Base-by-base conservation (phyloP, 2,888 invertebrate species). In the Cephonodes hylas region DNA sequence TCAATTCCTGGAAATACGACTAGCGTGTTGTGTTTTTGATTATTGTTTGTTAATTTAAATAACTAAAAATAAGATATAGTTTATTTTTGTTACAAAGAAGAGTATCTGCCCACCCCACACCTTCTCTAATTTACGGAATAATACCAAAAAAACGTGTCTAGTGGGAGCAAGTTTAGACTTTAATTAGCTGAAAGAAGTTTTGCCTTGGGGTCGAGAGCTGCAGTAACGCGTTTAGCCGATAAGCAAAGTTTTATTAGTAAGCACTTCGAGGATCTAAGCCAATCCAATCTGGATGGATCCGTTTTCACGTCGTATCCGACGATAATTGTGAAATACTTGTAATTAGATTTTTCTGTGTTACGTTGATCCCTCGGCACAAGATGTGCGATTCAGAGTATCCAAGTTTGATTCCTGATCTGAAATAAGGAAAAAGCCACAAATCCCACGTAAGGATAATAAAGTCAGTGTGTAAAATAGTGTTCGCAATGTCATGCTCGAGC, bases 111-210 rank as follows among this genome's bases (percentile, higher is more conserved):
- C 66, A 62, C 60, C 65, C 42, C 66, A 62, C 60, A 70, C 71
- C 69, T 76, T 76, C 70, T 75, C 77, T 81, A 76, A 76, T 80
- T 77, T 73, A 73, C 67, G 62, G 72, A 70, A 75, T 74, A 75
- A 74, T 74, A 68, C 63, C 60, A 63, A 73, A 71, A 70, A 74
- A 75, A 70, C 67, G 65, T 74, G 81, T 76, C 76, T 83, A 72
- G 67, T 66, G 64, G 67, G 64, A 74, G 66, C 64, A 77, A 82
- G 71, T 76, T 75, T 68, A 67, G 75, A 83, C 77, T 83, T 83
- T 82, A 84, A 84, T 84, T 83, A 82, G 79, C 68, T 68, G 72
- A 73, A 68, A 73, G 77, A 79, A 78, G 72, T 81, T 80, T 73
- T 18, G 59, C 69, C 66, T 73, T 72, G 66, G 60, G 65, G 31